Evolutionary conservation across 2,797 vertebrate genomes (phyloP), one percentile per base, ranked within the genome.

Genomic region (Neostethus bicornis): DNA sequence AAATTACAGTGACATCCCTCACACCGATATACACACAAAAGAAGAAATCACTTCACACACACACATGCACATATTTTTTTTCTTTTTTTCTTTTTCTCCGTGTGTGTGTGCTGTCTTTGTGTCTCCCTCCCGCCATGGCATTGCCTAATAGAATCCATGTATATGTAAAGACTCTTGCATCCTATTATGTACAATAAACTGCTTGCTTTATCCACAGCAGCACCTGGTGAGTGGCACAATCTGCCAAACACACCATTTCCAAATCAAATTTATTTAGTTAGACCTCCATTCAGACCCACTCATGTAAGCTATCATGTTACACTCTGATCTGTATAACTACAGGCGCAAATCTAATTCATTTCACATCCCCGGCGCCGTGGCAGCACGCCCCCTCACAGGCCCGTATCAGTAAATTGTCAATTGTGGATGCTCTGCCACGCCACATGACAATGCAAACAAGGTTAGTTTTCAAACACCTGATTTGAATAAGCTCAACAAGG

Each of bases 211-310:
- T 92, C 92, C 86, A 43, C 51, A 66, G 75, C 78, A 83, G 87
- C 91, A 90, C 87, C 90, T 85, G 88, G 81, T 79, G 68, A 77
- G 79, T 71, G 74, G 84, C 85, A 76, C 88, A 88, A 87, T 90
- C 90, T 90, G 78, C 80, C 89, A 89, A 89, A 91, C 88, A 90
- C 85, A 87, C 81, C 83, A 80, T 83, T 89, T 88, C 79, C 79
- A 90, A 91, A 92, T 92, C 90, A 91, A 90, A 91, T 92, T 92
- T 90, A 93, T 92, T 92, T 92, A 92, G 91, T 89, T 87, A 86
- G 87, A 85, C 83, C 77, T 59, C 87, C 81, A 89, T 91, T 92
- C 85, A 90, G 84, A 89, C 75, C 81, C 90, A 85, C 89, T 87
- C 88, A 81, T 92, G 92, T 92, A 90, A 91, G 90, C 91, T 89